Evolutionary conservation across 1,140 invertebrate species (phyloP).

Genomic region (Drosophila nikananu): DNA sequence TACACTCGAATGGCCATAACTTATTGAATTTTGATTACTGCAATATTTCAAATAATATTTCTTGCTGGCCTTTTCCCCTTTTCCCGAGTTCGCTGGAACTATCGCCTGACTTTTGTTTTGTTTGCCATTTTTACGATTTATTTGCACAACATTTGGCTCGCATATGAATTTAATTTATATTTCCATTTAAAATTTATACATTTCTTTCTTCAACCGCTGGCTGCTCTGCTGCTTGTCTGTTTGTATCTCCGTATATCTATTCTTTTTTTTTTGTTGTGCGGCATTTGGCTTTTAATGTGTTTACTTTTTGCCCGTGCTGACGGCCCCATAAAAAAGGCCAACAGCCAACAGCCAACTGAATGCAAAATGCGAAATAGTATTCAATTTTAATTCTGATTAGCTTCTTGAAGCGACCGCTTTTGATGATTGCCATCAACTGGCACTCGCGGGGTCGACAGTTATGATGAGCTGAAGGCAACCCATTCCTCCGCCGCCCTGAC

Average conservation of each 20-base stretch:
- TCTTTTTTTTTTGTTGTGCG: constrained; percentile 49
- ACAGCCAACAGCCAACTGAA: constrained; percentile 13
- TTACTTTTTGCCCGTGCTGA: constrained; percentile 52
- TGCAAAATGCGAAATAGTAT: constrained; percentile 69
- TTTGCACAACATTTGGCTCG: constrained; percentile 79
- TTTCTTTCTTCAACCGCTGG: constrained; percentile 45
- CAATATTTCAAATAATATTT: constrained; percentile 62
- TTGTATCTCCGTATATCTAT: constrained; percentile 35
- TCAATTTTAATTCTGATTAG: constrained; percentile 74
- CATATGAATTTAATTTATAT: constrained; percentile 84
- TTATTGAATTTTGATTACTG: constrained; percentile 75
- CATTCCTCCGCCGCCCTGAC: constrained; percentile 11
- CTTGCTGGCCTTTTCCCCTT: not conserved
- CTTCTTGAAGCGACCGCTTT: constrained; percentile 42
- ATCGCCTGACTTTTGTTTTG: constrained; percentile 49
- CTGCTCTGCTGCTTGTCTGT: constrained; percentile 7
- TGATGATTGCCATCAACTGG: constrained; percentile 44
- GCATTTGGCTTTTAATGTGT: constrained; percentile 79
- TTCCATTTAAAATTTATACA: constrained; percentile 81
- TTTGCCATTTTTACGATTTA: constrained; percentile 78
- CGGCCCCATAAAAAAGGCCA: constrained; percentile 62
- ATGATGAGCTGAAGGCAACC: constrained; percentile 12
- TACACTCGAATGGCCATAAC: constrained; percentile 47
- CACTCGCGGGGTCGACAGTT: constrained; percentile 40
- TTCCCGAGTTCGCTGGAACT: not conserved